These are phyloP conservation scores for Cervus canadensis DNA, from an alignment of 2,113 vertebrate species.

Conservation along the genomic window DNA sequence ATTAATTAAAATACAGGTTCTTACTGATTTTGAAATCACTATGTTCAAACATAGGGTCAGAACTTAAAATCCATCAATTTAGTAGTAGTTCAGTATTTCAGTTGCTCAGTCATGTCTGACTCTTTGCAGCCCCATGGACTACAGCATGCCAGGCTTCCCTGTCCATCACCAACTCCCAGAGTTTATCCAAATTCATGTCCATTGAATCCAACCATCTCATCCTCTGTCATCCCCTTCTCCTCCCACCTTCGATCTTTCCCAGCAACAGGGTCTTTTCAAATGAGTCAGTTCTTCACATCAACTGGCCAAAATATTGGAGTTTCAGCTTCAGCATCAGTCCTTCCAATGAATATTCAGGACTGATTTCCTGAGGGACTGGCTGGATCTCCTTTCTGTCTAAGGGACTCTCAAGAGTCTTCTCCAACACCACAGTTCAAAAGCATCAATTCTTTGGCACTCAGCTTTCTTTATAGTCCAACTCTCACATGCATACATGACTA, in stretches of 20 bases:
- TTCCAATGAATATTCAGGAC: neutral
- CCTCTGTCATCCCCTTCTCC: neutral
- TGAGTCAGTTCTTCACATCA: neutral
- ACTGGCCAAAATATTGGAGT: neutral
- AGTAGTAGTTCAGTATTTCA: neutral
- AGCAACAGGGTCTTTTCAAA: neutral
- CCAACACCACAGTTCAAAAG: neutral
- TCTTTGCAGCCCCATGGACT: neutral
- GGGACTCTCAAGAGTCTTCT: neutral
- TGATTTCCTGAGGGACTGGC: neutral
- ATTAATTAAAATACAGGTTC: neutral
- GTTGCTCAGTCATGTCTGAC: neutral
- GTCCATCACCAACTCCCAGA: neutral
- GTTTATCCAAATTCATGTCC: neutral
- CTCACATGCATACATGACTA: neutral
- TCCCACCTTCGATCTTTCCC: neutral
- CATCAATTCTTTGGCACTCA: neutral
- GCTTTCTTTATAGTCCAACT: neutral
- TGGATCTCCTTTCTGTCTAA: neutral
- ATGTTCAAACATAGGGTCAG: neutral
- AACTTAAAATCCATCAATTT: neutral
- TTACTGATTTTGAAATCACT: neutral
- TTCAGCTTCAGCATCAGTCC: neutral
- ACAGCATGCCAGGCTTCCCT: neutral
- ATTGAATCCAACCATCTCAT: neutral